Percentiles rank a stretch among this genome's conserved stretches.
Conservation (phyloP, 2,888 invertebrate genomes). For the Macrosiphum euphorbiae region DNA sequence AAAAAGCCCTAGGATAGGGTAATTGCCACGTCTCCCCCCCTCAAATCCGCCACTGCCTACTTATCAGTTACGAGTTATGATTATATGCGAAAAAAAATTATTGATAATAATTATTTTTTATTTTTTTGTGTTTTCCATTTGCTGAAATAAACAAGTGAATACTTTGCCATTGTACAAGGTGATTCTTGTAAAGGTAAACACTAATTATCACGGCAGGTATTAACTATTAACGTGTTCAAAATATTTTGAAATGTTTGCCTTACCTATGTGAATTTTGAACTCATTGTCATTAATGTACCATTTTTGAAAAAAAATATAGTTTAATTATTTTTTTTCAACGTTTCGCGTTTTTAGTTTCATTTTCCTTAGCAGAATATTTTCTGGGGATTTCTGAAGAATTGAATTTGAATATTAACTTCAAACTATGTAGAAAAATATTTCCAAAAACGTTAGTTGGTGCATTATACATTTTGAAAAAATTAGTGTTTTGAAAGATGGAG, state of each 20-base stretch:
- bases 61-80: not conserved
- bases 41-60: too few relatives aligned
- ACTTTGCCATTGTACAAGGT: not conserved
- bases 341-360: not conserved
- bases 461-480: not conserved
- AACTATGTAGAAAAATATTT: not conserved
- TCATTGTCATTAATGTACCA: not conserved
- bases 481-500: not conserved
- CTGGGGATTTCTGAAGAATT: not conserved
- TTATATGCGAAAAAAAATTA: not conserved
- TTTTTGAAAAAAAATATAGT: not conserved
- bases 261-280: not conserved
- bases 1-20: too few relatives aligned
- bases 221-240: not conserved
- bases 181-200: not conserved
- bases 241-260: not conserved
- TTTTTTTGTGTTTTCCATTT: not conserved
- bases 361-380: not conserved
- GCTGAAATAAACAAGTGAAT: not conserved
- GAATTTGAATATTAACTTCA: not conserved
- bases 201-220: not conserved
- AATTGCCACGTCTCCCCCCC: too few relatives aligned
- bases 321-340: not conserved
- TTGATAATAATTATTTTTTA: not conserved
- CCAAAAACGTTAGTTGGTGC: not conserved